Percentiles rank a stretch among this genome's conserved stretches.
phyloP scores from a whole-genome alignment of 30 jellyfish, hydroid and myxozoan species.

The Chrysaora quinquecirrha region DNA sequence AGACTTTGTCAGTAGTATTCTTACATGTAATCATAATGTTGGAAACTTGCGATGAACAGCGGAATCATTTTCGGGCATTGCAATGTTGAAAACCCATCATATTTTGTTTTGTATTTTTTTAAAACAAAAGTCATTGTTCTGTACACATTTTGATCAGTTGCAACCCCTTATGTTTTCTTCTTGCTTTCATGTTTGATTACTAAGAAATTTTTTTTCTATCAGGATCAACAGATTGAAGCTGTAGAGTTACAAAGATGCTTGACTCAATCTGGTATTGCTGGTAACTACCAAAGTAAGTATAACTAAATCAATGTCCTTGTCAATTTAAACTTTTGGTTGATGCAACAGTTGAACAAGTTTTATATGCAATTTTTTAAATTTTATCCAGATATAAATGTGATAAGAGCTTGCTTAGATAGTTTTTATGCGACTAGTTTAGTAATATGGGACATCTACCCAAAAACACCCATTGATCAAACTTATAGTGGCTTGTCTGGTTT shows the following conservation, averaged over 20 bases:
- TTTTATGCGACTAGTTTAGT: neutral
- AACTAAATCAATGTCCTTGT: neutral
- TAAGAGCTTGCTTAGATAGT: neutral
- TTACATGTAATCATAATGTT: too few species aligned
- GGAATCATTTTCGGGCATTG: too few species aligned
- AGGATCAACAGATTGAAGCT: constrained; percentile 97
- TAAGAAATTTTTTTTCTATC: neutral
- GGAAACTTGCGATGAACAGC: too few species aligned
- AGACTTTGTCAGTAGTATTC: too few species aligned
- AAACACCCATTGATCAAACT: neutral
- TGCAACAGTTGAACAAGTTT: neutral
- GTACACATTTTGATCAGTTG: neutral
- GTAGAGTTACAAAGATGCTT: constrained; percentile 92
- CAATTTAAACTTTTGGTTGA: neutral
- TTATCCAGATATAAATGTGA: neutral
- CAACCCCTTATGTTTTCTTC: neutral
- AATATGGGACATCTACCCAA: neutral
- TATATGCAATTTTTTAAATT: neutral
- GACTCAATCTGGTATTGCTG: constrained; percentile 97
- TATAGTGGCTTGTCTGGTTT: too few species aligned
- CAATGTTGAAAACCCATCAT: too few species aligned
- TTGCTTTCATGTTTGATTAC: neutral
- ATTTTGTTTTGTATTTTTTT: neutral
- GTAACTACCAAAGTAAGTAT: constrained; percentile 73
- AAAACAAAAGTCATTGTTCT: neutral